Evolutionary conservation across 1,140 invertebrate species (phyloP).

Genomic region (Hyphantria cunea): DNA sequence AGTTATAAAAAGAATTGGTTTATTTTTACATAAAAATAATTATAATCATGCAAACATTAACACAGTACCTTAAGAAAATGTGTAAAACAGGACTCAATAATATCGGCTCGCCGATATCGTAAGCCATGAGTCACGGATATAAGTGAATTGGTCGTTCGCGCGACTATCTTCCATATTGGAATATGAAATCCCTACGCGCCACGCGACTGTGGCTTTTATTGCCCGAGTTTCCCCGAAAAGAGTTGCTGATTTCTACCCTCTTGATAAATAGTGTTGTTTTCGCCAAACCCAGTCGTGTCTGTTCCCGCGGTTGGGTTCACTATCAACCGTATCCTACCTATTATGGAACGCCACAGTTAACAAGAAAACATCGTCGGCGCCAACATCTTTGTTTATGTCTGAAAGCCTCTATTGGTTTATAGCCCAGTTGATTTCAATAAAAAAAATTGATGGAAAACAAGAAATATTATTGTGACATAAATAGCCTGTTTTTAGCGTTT

Average conservation of each 20-base stretch:
- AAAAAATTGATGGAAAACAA: constrained; percentile 9
- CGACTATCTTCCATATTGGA: constrained; percentile 60
- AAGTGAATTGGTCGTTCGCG: constrained; percentile 62
- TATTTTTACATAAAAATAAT: too few relatives aligned
- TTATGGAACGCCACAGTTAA: constrained; percentile 40
- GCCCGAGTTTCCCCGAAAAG: constrained; percentile 61
- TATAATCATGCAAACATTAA: constrained; percentile 6
- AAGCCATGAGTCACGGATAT: constrained; percentile 45
- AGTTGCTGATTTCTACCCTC: constrained; percentile 63
- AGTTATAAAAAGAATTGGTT: too few relatives aligned
- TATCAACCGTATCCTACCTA: constrained; percentile 45
- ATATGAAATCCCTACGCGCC: constrained; percentile 60
- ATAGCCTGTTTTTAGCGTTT: constrained; percentile 12
- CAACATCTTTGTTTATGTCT: constrained; percentile 53
- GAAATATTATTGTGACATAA: constrained; percentile 7
- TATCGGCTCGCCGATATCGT: constrained; percentile 25
- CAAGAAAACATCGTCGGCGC: constrained; percentile 48
- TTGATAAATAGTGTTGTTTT: constrained; percentile 79
- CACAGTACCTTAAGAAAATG: constrained; percentile 8
- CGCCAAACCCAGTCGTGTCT: constrained; percentile 65
- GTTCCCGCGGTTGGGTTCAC: constrained; percentile 48
- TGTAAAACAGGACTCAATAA: constrained; percentile 16
- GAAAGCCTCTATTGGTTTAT: constrained; percentile 33
- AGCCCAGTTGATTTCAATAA: constrained; percentile 32
- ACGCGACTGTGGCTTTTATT: constrained; percentile 60